Conservation (phyloP, 2,888 invertebrate species). For the Peribatodes rhomboidaria region DNA sequence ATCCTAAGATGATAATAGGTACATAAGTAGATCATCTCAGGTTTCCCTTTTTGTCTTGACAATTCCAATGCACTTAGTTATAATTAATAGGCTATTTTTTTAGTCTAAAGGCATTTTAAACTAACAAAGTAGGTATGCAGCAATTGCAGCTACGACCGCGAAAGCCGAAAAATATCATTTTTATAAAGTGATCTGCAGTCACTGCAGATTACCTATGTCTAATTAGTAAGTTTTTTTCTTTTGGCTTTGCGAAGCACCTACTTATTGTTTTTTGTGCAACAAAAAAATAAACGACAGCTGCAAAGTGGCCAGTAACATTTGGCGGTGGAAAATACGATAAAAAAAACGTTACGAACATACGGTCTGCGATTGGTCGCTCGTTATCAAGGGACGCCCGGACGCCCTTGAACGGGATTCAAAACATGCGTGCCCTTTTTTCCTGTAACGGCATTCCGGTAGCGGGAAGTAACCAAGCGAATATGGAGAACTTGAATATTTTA, state of each 20-base stretch:
- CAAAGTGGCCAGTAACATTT: constrained; percentile 39
- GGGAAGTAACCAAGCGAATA: constrained; percentile 13
- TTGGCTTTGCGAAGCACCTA: too few species aligned
- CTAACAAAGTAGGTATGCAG: too few species aligned
- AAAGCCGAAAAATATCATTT: too few species aligned
- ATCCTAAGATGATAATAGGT: too few species aligned
- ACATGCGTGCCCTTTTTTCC: constrained; percentile 60
- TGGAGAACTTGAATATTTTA: constrained; percentile 13
- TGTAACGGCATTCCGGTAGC: constrained; percentile 59
- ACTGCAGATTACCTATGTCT: too few species aligned
- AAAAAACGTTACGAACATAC: constrained; percentile 70
- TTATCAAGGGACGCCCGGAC: constrained; percentile 74
- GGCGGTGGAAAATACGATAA: constrained; percentile 36
- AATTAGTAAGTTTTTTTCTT: too few species aligned
- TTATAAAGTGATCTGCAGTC: too few species aligned
- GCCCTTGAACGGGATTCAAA: constrained; percentile 70
- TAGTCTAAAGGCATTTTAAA: too few species aligned
- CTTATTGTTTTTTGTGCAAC: not conserved
- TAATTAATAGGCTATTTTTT: too few species aligned
- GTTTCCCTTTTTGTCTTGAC: not conserved
- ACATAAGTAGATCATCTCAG: too few species aligned
- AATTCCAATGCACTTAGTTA: not conserved
- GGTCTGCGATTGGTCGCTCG: constrained; percentile 72
- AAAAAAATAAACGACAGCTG: constrained; percentile 32
- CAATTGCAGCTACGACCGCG: too few species aligned